Conservation (phyloP, 2,797 vertebrate genomes). For the Anniella stebbinsi region DNA sequence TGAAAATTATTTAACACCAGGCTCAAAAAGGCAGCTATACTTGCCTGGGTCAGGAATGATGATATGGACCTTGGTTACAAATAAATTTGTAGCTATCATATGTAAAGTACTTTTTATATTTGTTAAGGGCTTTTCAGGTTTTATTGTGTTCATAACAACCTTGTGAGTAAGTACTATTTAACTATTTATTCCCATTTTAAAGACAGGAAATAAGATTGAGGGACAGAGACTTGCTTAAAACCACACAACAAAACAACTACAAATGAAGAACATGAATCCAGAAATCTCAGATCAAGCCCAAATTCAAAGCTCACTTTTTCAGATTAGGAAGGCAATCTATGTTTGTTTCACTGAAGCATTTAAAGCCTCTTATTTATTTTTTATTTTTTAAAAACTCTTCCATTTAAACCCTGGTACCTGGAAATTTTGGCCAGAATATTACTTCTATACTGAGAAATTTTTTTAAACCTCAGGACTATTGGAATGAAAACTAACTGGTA, state of each 20-base stretch:
- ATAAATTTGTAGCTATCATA: too few relatives aligned
- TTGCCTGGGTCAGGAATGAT: not conserved
- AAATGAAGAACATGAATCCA: not conserved
- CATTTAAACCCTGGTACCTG: too few relatives aligned
- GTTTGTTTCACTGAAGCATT: not conserved
- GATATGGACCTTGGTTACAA: not conserved
- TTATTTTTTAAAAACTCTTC: too few relatives aligned
- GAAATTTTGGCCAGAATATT: too few relatives aligned
- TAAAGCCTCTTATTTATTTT: not conserved
- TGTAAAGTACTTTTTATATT: not conserved
- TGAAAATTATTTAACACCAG: not conserved
- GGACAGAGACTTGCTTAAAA: not conserved
- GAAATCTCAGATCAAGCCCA: not conserved
- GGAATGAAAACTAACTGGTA: not conserved
- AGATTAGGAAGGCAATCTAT: not conserved
- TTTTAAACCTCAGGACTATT: not conserved
- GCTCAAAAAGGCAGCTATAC: not conserved
- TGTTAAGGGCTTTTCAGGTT: not conserved
- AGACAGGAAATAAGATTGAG: not conserved
- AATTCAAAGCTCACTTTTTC: not conserved
- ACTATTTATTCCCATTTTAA: not conserved
- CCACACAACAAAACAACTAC: not conserved
- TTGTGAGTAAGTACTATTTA: not conserved
- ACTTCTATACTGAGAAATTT: not conserved
- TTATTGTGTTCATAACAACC: not conserved